A percentile compares a stretch with the other conserved stretches of the same genome.
Evolutionary conservation across 2,797 vertebrate species (phyloP).

Genomic region (Phataginus tetradactyla): DNA sequence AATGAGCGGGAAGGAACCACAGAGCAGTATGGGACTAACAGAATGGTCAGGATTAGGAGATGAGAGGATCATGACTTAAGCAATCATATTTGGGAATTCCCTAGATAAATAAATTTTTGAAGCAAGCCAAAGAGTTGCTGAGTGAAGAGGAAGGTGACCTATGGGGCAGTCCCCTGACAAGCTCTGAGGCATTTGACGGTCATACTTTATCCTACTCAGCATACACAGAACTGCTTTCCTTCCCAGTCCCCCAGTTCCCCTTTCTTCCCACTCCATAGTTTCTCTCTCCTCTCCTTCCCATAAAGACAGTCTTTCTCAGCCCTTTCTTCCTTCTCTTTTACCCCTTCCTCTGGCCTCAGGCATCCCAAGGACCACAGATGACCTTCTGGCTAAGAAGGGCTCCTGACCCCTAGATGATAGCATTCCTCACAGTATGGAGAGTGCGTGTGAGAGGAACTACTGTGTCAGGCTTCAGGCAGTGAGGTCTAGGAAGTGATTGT

Average conservation of each 20-base stretch:
- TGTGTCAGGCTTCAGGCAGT: conserved; percentile 3
- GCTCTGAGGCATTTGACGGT: not conserved
- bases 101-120: not conserved
- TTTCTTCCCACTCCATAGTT: not conserved
- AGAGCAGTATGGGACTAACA: not conserved
- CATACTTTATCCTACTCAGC: not conserved
- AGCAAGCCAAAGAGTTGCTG: not conserved
- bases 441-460: not conserved
- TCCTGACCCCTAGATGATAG: not conserved
- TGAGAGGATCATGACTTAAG: not conserved
- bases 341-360: not conserved
- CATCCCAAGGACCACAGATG: conserved; percentile 1
- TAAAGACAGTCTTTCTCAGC: not conserved
- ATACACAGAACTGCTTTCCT: not conserved
- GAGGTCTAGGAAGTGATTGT: conserved; percentile 37
- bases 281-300: not conserved
- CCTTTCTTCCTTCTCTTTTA: not conserved
- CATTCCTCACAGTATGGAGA: not conserved
- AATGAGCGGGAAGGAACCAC: not conserved
- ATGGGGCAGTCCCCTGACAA: not conserved
- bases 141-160: not conserved
- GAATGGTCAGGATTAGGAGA: not conserved
- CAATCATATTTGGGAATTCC: not conserved
- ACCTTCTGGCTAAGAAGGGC: conserved; percentile 1
- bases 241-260: not conserved